phyloP scores from a whole-genome alignment of 1,140 invertebrate species.

The Matsumurasca onukii region DNA sequence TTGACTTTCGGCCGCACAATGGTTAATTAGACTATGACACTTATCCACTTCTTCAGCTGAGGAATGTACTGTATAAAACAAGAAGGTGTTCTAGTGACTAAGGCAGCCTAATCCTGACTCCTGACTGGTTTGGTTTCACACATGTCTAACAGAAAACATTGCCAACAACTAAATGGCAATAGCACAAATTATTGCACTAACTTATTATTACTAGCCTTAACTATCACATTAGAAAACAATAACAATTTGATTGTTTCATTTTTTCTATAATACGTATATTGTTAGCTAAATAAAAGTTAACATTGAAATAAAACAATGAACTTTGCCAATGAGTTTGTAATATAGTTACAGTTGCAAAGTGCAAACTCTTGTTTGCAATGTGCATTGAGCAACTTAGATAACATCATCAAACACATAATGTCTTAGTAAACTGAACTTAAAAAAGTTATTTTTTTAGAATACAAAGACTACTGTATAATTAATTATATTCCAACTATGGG shows the following conservation, averaged over 20 bases:
- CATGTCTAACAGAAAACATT: too few relatives aligned
- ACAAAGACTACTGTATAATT: too few relatives aligned
- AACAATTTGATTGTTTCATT: slow-evolving; percentile 1
- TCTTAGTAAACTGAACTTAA: neutral
- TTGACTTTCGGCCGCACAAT: too few relatives aligned
- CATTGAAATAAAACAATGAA: neutral
- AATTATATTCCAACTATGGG: too few relatives aligned
- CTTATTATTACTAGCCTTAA: neutral
- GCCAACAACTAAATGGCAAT: too few relatives aligned
- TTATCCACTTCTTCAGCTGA: too few relatives aligned
- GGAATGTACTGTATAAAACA: slow-evolving; percentile 5
- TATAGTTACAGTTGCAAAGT: neutral
- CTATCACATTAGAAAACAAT: slow-evolving; percentile 1
- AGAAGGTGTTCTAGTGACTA: slow-evolving; percentile 12
- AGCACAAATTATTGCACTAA: neutral
- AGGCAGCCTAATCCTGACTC: slow-evolving; percentile 3
- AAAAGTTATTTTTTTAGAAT: neutral
- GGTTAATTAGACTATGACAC: too few relatives aligned
- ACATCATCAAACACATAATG: neutral
- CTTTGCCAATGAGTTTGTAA: neutral
- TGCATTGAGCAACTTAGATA: neutral
- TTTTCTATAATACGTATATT: neutral
- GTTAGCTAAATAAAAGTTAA: neutral
- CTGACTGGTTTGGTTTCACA: neutral
- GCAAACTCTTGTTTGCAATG: neutral